Conservation (phyloP, 2,797 vertebrate genomes). For the Dicrostonyx torquatus region DNA sequence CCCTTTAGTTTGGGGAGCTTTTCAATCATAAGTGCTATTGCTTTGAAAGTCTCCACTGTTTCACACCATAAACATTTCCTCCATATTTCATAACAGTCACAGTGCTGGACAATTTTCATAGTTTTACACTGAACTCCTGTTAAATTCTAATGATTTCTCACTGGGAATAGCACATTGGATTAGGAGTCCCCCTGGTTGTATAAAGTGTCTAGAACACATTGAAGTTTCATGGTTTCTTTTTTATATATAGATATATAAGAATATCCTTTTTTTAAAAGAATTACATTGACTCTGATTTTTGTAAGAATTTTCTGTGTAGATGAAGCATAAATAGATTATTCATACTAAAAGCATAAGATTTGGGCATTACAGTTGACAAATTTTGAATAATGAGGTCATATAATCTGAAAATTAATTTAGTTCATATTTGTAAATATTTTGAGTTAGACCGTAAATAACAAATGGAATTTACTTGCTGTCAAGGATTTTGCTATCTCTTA, state of each 20-base stretch:
- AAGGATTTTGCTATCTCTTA: neutral
- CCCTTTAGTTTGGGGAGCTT: slow-evolving; percentile 45
- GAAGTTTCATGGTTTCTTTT: slow-evolving; percentile 34
- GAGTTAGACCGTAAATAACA: neutral
- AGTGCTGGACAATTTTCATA: slow-evolving; percentile 75
- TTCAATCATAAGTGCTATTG: slow-evolving; percentile 47
- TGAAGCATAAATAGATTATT: neutral
- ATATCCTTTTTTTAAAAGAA: neutral
- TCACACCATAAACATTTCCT: slow-evolving; percentile 80
- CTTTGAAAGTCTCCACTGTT: slow-evolving; percentile 75
- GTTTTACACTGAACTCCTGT: slow-evolving; percentile 72
- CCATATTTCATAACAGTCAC: slow-evolving; percentile 63
- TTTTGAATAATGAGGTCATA: neutral
- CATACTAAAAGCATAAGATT: neutral
- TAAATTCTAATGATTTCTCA: slow-evolving; percentile 77
- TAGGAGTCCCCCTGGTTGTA: slow-evolving; percentile 60
- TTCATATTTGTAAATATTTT: neutral
- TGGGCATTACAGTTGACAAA: neutral
- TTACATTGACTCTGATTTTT: neutral
- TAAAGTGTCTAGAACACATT: slow-evolving; percentile 71
- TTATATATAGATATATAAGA: slow-evolving; percentile 12
- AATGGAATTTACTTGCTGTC: slow-evolving; percentile 1
- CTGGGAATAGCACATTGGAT: slow-evolving; percentile 74
- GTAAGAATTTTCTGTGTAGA: slow-evolving; percentile 19
- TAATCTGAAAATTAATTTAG: neutral